These are phyloP conservation scores for Temnothorax nylanderi DNA, from an alignment of 1,140 invertebrate genomes.

Conservation along the genomic window DNA sequence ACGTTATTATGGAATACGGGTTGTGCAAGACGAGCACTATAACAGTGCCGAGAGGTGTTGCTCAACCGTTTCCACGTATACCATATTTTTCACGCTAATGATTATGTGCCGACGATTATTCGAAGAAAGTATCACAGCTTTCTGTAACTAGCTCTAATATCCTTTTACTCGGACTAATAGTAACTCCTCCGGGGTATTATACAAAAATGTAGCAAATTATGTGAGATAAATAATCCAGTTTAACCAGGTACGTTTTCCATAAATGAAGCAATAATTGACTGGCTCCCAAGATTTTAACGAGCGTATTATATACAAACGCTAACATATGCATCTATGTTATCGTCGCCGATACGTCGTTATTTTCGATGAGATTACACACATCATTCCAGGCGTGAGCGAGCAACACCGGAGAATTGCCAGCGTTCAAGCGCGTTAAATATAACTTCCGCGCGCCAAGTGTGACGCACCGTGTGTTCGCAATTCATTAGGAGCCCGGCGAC, in stretches of 20 bases:
- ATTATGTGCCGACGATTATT: slow-evolving; percentile 16
- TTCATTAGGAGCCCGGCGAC: slow-evolving; percentile 31
- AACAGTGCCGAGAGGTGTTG: neutral
- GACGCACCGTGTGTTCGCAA: slow-evolving; percentile 43
- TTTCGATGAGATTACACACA: slow-evolving; percentile 25
- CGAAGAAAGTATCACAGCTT: neutral
- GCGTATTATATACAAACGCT: neutral
- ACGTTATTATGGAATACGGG: slow-evolving; percentile 22
- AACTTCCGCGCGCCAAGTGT: slow-evolving; percentile 46
- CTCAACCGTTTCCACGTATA: neutral
- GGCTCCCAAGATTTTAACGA: neutral
- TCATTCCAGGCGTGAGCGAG: slow-evolving; percentile 7
- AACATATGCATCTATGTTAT: neutral
- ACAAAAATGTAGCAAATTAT: neutral
- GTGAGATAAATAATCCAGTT: neutral
- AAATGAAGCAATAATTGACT: neutral
- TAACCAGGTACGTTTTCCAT: neutral
- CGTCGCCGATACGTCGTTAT: slow-evolving; percentile 11
- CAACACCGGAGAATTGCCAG: slow-evolving; percentile 4
- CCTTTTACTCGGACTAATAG: too few species aligned
- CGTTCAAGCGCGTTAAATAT: slow-evolving; percentile 44
- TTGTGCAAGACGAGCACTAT: slow-evolving; percentile 10
- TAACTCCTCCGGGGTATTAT: too few species aligned
- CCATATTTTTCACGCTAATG: slow-evolving; percentile 12
- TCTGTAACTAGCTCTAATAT: neutral